Percentiles rank a stretch among this genome's conserved stretches.
phyloP scores from a whole-genome alignment of 2,888 invertebrate species.

The Branchipolynoe longqiensis region DNA sequence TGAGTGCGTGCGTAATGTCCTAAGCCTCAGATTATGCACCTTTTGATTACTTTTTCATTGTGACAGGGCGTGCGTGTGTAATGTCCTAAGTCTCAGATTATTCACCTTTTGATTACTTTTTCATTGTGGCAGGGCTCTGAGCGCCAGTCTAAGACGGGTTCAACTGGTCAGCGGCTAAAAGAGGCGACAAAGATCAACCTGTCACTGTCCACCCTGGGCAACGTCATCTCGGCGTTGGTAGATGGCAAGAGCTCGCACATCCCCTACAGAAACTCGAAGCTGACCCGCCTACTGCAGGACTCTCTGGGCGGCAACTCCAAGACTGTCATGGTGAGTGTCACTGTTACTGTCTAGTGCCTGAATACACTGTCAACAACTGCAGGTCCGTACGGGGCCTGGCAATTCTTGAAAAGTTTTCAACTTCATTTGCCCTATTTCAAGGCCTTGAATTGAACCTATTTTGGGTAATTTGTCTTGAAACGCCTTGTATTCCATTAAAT shows the following conservation, averaged over 20 bases:
- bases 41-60: too few species aligned
- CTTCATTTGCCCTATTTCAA: too few species aligned
- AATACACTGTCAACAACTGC: too few species aligned
- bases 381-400: too few species aligned
- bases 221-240: slow-evolving; percentile 98
- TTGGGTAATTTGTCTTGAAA: too few species aligned
- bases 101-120: too few species aligned
- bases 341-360: too few species aligned
- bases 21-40: too few species aligned
- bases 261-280: slow-evolving; percentile 98
- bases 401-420: too few species aligned
- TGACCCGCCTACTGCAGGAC: slow-evolving; percentile 93
- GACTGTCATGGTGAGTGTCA: slow-evolving; percentile 83
- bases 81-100: neutral
- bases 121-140: slow-evolving; percentile 92
- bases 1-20: too few species aligned
- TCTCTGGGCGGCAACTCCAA: slow-evolving; percentile 94
- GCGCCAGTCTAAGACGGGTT: slow-evolving; percentile 97
- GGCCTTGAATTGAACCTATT: too few species aligned
- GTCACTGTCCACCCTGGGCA: slow-evolving; percentile 97
- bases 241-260: slow-evolving; percentile 98
- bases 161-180: slow-evolving; percentile 93
- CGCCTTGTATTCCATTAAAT: too few species aligned
- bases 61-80: neutral
- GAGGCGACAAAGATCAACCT: slow-evolving; percentile 99